A percentile compares a stretch with the other conserved stretches of the same genome.
Evolutionary conservation across 2,888 invertebrate species (phyloP).

Genomic region (Druceiella hillmani): DNA sequence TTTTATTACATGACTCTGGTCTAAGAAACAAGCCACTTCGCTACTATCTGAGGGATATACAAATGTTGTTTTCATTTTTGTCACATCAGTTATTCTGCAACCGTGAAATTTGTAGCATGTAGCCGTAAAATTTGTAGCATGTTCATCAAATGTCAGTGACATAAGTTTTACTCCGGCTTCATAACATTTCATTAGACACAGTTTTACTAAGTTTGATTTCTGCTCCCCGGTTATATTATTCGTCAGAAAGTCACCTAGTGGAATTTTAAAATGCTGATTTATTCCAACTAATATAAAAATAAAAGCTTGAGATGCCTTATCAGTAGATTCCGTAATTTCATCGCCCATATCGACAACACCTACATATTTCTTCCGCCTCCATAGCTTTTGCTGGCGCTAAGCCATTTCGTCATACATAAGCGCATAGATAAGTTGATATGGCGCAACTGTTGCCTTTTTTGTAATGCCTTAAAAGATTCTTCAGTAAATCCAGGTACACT

Average conservation of each 20-base stretch:
- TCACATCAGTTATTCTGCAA: too few species aligned
- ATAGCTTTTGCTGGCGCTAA: constrained; percentile 16
- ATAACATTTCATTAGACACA: too few species aligned
- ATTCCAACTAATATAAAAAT: constrained; percentile 17
- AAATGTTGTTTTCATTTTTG: too few species aligned
- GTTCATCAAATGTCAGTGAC: not conserved
- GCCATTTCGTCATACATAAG: too few species aligned
- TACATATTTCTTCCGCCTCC: constrained; percentile 18
- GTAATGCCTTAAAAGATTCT: constrained; percentile 13
- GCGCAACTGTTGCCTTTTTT: constrained; percentile 10
- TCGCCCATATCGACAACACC: constrained; percentile 18
- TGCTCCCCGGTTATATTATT: constrained; percentile 13
- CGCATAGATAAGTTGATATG: constrained; percentile 4
- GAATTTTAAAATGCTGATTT: constrained; percentile 16
- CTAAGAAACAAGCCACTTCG: too few species aligned
- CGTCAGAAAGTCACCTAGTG: constrained; percentile 17
- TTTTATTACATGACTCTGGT: too few species aligned
- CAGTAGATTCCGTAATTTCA: constrained; percentile 8
- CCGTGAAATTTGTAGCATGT: too few species aligned
- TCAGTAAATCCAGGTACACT: constrained; percentile 14
- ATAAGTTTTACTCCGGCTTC: too few species aligned
- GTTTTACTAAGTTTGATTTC: constrained; percentile 14
- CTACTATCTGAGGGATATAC: too few species aligned
- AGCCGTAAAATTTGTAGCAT: constrained; percentile 6
- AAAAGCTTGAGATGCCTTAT: constrained; percentile 17